These are phyloP conservation scores for Microtus pennsylvanicus DNA, from an alignment of 2,113 vertebrate genomes.

Conservation along the genomic window DNA sequence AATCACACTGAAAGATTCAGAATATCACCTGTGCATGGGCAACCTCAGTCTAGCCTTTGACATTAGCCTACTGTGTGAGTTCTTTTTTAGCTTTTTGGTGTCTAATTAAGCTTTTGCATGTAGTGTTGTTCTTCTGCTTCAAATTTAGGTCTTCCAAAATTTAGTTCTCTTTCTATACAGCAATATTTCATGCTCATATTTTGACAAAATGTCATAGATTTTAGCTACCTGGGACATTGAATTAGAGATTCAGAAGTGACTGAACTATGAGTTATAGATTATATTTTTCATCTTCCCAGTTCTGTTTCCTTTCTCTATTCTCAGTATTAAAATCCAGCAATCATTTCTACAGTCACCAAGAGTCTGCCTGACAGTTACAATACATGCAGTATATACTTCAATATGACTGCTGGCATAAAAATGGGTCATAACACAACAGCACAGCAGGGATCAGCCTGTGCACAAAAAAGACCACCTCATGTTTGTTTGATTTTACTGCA, in stretches of 20 bases:
- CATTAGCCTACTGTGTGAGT: background rate
- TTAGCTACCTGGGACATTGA: background rate
- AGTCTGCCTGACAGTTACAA: slow-evolving; percentile 11
- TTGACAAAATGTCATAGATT: background rate
- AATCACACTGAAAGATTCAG: background rate
- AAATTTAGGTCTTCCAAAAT: background rate
- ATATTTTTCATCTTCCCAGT: background rate
- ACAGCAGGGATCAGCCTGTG: background rate
- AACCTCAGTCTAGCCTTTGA: background rate
- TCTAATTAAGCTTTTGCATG: background rate
- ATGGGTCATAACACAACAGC: background rate
- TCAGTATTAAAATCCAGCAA: background rate
- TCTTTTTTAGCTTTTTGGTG: background rate
- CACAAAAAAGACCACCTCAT: background rate
- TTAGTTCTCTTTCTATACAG: background rate
- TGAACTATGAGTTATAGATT: background rate
- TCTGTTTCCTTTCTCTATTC: background rate
- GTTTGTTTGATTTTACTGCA: background rate
- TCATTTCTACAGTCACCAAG: background rate
- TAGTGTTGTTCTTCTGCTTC: background rate
- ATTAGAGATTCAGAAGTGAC: background rate
- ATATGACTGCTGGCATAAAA: background rate
- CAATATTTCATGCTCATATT: background rate
- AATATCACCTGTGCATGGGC: background rate
- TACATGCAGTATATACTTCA: background rate